Evolutionary conservation across 2,888 invertebrate genomes (phyloP).

Genomic region (Athalia cordata): DNA sequence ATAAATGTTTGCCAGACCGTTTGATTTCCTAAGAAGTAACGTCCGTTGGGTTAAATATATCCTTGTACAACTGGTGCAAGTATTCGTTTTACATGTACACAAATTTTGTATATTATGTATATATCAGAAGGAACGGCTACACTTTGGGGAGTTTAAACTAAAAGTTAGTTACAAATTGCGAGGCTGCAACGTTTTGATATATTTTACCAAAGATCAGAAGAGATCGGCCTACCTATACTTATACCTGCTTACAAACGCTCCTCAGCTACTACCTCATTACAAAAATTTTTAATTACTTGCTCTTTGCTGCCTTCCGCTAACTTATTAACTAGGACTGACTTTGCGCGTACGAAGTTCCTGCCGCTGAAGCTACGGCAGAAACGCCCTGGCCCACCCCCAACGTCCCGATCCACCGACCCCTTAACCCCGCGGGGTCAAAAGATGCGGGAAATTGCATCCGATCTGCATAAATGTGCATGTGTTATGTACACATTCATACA

Average conservation of each 20-base stretch:
- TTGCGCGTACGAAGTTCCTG: neutral
- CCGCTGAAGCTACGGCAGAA: neutral
- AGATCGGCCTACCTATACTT: no score
- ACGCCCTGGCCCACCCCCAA: neutral
- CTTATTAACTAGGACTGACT: neutral
- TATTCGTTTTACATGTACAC: no score
- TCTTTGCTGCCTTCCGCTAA: neutral
- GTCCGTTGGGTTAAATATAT: neutral
- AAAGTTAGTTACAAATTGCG: neutral
- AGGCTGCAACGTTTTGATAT: no score
- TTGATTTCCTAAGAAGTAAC: constrained; percentile 24
- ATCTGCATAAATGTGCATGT: constrained; percentile 19
- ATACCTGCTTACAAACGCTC: no score
- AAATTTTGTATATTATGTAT: no score
- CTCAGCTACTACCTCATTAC: no score
- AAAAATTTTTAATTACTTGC: constrained; percentile 17
- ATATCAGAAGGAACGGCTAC: neutral
- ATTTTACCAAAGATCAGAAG: no score
- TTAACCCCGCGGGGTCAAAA: constrained; percentile 5
- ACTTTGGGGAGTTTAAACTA: constrained; percentile 7
- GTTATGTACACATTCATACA: no score
- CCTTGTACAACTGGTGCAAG: neutral
- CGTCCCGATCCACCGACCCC: neutral
- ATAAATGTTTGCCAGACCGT: constrained; percentile 38
- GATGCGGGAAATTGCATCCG: constrained; percentile 21